Evolutionary conservation across 2,797 vertebrate genomes (phyloP).

Genomic region (Tangara arthus): DNA sequence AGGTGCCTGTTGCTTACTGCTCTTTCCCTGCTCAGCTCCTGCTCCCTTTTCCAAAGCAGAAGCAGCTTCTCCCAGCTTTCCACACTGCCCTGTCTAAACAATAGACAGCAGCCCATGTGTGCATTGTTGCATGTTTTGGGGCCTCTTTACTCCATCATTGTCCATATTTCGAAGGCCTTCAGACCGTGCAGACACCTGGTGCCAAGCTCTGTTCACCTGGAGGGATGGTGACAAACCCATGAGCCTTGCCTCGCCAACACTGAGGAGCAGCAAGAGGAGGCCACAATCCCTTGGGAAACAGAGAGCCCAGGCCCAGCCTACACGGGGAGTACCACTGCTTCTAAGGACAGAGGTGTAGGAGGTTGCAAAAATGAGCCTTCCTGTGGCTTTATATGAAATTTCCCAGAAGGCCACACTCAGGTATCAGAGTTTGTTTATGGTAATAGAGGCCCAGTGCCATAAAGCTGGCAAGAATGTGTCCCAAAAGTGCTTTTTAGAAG

Average conservation of each 20-base stretch:
- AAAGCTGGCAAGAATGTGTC: constrained; percentile 27
- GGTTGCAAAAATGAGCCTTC: neutral
- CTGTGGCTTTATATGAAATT: neutral
- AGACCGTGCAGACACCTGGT: neutral
- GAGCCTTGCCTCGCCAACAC: rapidly evolving
- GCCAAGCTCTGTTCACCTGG: neutral
- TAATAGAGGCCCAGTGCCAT: constrained; percentile 13
- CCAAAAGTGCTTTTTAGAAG: constrained; percentile 43
- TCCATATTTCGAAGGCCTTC: neutral
- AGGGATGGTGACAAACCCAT: neutral
- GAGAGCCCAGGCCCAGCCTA: neutral
- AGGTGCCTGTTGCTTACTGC: neutral
- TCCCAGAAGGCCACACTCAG: neutral
- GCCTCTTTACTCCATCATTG: neutral
- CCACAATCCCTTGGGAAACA: rapidly evolving
- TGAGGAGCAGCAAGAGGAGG: neutral
- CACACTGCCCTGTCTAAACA: rapidly evolving
- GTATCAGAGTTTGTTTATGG: constrained; percentile 44
- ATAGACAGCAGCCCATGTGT: too few species aligned
- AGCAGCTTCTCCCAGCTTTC: neutral
- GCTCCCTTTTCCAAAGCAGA: neutral
- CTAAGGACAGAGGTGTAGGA: rapidly evolving
- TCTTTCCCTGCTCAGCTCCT: neutral
- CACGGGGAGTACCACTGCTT: rapidly evolving
- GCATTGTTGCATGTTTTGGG: rapidly evolving